phyloP scores from a whole-genome alignment of 2,113 vertebrate genomes.

The Archilochus colubris region DNA sequence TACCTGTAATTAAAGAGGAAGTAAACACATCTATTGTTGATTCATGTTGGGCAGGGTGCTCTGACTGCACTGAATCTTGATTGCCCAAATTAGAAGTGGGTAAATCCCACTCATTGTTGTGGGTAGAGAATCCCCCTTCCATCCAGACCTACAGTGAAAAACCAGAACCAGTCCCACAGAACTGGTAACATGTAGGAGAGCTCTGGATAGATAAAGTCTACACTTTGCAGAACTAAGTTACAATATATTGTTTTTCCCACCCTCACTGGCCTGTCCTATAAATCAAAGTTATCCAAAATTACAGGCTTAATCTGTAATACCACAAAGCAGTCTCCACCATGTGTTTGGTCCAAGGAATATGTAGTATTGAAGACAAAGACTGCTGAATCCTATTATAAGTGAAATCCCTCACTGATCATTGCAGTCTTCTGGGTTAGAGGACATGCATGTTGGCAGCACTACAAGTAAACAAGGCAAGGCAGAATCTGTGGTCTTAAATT shows the following conservation, averaged over 20 bases:
- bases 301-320: neutral
- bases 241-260: neutral
- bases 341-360: neutral
- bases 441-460: too few relatives aligned
- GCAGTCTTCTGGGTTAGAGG: too few relatives aligned
- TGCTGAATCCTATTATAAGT: neutral
- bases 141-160: too few relatives aligned
- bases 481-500: too few relatives aligned
- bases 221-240: neutral
- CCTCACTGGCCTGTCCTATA: neutral
- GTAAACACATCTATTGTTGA: constrained; percentile 29
- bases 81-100: neutral
- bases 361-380: neutral
- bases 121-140: neutral
- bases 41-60: constrained; percentile 10
- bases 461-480: too few relatives aligned
- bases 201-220: neutral
- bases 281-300: neutral
- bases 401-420: too few relatives aligned
- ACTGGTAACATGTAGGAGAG: neutral
- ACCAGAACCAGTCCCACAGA: neutral
- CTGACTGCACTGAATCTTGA: neutral
- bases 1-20: constrained; percentile 5
- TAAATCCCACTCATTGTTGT: neutral
- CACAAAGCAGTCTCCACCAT: neutral